These are phyloP conservation scores for Lerema accius DNA, from an alignment of 1,140 invertebrate species.

Conservation along the genomic window DNA sequence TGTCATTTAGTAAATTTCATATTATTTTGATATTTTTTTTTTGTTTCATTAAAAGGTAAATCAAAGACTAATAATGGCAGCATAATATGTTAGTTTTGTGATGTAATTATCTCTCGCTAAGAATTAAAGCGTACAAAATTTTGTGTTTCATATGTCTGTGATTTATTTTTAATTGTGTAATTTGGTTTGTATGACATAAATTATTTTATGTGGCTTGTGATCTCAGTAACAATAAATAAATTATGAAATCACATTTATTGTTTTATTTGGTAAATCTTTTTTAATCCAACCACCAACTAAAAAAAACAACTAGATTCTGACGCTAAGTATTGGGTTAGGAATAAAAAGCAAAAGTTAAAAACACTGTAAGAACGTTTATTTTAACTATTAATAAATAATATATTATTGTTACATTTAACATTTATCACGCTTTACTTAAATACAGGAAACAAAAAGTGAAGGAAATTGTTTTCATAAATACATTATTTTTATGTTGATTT, in stretches of 20 bases:
- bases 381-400: slow-evolving; percentile 48
- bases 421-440: slow-evolving; percentile 53
- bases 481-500: too few relatives aligned
- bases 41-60: too few relatives aligned
- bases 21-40: too few relatives aligned
- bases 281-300: not conserved
- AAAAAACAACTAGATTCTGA: too few relatives aligned
- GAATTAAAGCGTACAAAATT: slow-evolving; percentile 23
- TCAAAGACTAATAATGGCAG: not conserved
- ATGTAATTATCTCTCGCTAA: not conserved
- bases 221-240: slow-evolving; percentile 75
- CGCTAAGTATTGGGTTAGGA: too few relatives aligned
- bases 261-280: slow-evolving; percentile 22
- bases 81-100: not conserved
- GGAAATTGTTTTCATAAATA: slow-evolving; percentile 13
- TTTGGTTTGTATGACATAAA: slow-evolving; percentile 56
- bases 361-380: slow-evolving; percentile 44
- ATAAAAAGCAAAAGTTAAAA: slow-evolving; percentile 25
- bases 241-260: slow-evolving; percentile 50
- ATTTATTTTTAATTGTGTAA: slow-evolving; percentile 40
- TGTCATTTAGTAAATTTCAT: too few relatives aligned
- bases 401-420: slow-evolving; percentile 50
- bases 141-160: slow-evolving; percentile 38
- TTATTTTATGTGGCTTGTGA: slow-evolving; percentile 69
- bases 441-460: slow-evolving; percentile 9